Evolutionary conservation across 2,888 invertebrate species (phyloP), one percentile per base, ranked within the genome.

Genomic region (Idaea straminata): DNA sequence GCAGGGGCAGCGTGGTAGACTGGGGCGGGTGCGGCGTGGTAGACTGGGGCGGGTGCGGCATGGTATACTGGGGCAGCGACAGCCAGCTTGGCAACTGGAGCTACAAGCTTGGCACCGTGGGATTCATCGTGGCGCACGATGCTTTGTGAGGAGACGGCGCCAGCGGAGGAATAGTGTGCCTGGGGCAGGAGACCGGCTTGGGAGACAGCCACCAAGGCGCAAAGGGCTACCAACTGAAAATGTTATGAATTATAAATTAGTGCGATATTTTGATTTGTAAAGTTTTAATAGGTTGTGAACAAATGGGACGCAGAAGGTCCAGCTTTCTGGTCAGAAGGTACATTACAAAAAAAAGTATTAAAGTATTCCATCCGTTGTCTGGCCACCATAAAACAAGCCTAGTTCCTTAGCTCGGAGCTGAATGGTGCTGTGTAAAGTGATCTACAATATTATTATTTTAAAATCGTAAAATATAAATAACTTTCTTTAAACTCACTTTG

Each of bases 91-190:
- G 78, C 75, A 61, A 74, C 69, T 16, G 77, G 75, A 15, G 69
- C 74, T 47, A 73, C 62, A 38, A 74, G 62, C 64, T 75, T 74
- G 35, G 73, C 69, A n/a, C 69, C 70, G 61, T 71, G 85, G 76
- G 69, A 84, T 81, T 79, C 85, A 82, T 87, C 88, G 76, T 84
- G 86, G 63, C 89, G 84, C 38, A 88, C 79, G 72, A 88, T 85
- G 80, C 79, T 87, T 72, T 87, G 87, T 25, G 87, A 87, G 61
- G 88, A 89, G 61, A 88, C 85, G 5, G 86, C 86, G 5, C 74
- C 80, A 34, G 84, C 83, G 6, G 82, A 73, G 4, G 84, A 82
- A 77, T 84, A 84, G 76, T 87, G 88, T 38, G 94, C 80, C 61
- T 76, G 77, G 4, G 83, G 72, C 69, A 83, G 70, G 57, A 84